Base-by-base conservation (phyloP, 37 sponge, comb jelly and placozoan genomes). In the Cladorhizidae sp. region DNA sequence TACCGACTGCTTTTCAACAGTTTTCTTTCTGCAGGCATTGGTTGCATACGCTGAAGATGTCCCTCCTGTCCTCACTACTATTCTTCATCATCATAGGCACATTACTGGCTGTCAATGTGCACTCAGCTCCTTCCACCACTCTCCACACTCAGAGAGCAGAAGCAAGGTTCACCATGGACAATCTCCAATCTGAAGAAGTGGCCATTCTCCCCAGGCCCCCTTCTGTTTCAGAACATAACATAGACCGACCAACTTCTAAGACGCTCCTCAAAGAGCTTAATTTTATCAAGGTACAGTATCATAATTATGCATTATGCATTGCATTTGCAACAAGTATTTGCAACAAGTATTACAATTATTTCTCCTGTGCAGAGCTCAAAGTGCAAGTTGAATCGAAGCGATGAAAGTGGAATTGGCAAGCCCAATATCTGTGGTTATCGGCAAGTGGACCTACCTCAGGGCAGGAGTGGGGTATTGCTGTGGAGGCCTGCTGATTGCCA, bases 401-500 rank as follows among this genome's bases (percentile, higher is more conserved):
- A 41, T 39, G 77, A 29, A 22, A 58, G 23, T 41, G 50, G 5
- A 22, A 18, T 28, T 1, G 59, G 40, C 14, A 74, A 51, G 56
- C 1, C 65, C 0, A 77, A 64, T 49, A 36, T 64, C 31, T 79
- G 80, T 54, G 80, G 80, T 5, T 17, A 67, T 32, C 52, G 80
- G 49, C 68, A 79, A 49, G 36, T 79, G 23, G 69, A 69, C n/a
- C 77, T 76, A 2, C 70, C 80, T 52, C 54, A 2, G 6, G 67
- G 58, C 17, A 65, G 15, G 5, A 79, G 69, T 79, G 80, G 80
- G n/a, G 67, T 79, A 11, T 26, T 29, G 2, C 67, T 32, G 37
- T 79, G 80, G 80, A 67, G 32, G 3, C 80, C 80, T 35, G 15
- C 23, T 0, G 20, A 43, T 3, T 79, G 80, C 25, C 70, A 35